Conservation (phyloP, 1,140 invertebrate species). For the Acromyrmex charruanus region DNA sequence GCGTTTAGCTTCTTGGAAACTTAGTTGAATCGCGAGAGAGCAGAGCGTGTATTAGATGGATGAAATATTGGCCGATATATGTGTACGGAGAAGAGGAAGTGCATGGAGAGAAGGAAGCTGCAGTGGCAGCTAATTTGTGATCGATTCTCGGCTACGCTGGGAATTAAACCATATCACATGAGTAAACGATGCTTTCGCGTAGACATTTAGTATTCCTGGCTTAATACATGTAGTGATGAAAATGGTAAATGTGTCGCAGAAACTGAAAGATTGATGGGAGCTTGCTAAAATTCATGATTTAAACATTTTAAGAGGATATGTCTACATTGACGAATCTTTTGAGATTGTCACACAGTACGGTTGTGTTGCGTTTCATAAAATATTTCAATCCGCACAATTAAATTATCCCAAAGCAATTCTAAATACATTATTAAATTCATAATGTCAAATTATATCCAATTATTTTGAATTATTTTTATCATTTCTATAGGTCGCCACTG, state of each 20-base stretch:
- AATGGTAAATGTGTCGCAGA: not conserved
- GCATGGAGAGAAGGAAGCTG: not conserved
- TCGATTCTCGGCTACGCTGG: conserved; percentile 13
- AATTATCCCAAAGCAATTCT: not conserved
- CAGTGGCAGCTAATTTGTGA: conserved; percentile 49
- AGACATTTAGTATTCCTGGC: not conserved
- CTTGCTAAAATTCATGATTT: conserved; percentile 9
- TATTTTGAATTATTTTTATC: too few relatives aligned
- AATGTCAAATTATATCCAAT: too few relatives aligned
- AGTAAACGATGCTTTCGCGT: conserved; percentile 7
- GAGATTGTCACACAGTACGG: not conserved
- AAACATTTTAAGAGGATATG: not conserved
- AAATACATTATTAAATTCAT: too few relatives aligned
- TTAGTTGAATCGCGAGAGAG: not conserved
- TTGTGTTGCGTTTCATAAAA: not conserved
- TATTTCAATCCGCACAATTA: not conserved
- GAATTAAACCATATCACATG: conserved; percentile 30
- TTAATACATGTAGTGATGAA: not conserved
- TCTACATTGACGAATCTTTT: not conserved
- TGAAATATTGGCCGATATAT: conserved; percentile 13
- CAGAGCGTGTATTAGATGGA: not conserved
- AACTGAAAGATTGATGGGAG: not conserved
- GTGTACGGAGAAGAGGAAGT: not conserved
- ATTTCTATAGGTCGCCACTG: too few relatives aligned
- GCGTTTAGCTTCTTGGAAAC: not conserved